Evolutionary conservation across 2,888 invertebrate genomes (phyloP).

Genomic region (Apotomis turbidana): DNA sequence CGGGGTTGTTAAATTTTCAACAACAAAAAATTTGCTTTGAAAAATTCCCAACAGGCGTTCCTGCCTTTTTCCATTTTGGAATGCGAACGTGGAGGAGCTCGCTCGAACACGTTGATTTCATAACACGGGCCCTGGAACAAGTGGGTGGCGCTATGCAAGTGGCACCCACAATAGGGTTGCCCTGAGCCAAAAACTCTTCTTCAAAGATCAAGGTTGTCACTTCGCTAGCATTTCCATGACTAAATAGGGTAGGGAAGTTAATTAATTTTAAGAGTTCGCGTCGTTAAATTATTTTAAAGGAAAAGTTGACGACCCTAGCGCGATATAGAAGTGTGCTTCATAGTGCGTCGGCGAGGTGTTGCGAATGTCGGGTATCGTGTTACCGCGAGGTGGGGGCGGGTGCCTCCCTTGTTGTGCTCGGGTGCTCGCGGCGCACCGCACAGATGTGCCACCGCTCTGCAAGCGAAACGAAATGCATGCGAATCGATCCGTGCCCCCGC

Average conservation of each 20-base stretch:
- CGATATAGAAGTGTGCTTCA: slow-evolving; percentile 66
- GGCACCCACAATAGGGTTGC: slow-evolving; percentile 61
- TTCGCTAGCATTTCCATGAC: background rate
- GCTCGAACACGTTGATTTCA: slow-evolving; percentile 84
- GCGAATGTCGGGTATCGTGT: slow-evolving; percentile 78
- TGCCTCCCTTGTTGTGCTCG: slow-evolving; percentile 61
- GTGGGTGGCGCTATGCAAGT: slow-evolving; percentile 80
- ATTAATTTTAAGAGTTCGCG: slow-evolving; percentile 4
- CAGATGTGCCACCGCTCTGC: slow-evolving; percentile 65
- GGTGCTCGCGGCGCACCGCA: slow-evolving; percentile 73
- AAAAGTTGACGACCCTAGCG: slow-evolving; percentile 60
- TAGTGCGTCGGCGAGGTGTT: slow-evolving; percentile 80
- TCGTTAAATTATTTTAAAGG: slow-evolving; percentile 17
- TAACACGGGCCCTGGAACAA: slow-evolving; percentile 80
- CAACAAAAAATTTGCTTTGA: slow-evolving; percentile 71
- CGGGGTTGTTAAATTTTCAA: slow-evolving; percentile 69
- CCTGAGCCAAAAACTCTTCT: slow-evolving; percentile 22
- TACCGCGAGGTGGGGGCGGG: slow-evolving; percentile 55
- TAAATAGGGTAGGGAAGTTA: slow-evolving; percentile 3
- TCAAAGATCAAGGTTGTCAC: slow-evolving; percentile 24
- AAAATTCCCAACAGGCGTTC: slow-evolving; percentile 66
- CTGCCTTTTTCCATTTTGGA: slow-evolving; percentile 78
- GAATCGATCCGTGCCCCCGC: slow-evolving; percentile 75
- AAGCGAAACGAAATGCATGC: slow-evolving; percentile 71
- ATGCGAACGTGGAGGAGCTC: slow-evolving; percentile 74